Conservation (phyloP, 2,888 invertebrate species). For the Trilocha varians region DNA sequence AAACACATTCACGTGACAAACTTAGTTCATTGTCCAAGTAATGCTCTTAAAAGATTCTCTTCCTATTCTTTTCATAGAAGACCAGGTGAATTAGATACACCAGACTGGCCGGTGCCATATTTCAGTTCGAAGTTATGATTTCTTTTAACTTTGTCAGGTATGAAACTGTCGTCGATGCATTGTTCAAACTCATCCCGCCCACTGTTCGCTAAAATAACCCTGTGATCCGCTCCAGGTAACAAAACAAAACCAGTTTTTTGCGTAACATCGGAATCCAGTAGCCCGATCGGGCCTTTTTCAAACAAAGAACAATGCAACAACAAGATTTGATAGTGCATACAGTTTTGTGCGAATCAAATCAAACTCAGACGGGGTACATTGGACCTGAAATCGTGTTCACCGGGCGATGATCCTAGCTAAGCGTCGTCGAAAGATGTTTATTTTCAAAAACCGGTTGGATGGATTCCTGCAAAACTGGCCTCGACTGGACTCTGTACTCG, state of each 20-base stretch:
- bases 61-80: constrained; percentile 32
- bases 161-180: constrained; percentile 46
- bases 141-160: constrained; percentile 66
- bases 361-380: constrained; percentile 8
- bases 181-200: constrained; percentile 51
- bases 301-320: constrained; percentile 42
- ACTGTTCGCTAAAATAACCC: constrained; percentile 55
- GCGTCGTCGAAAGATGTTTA: constrained; percentile 17
- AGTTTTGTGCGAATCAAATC: constrained; percentile 15
- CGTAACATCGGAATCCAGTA: constrained; percentile 52
- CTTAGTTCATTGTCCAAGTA: constrained; percentile 35
- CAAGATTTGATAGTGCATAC: constrained; percentile 38
- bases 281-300: constrained; percentile 38
- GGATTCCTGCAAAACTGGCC: constrained; percentile 17
- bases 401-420: constrained; percentile 18
- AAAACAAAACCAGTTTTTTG: constrained; percentile 53
- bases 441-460: constrained; percentile 21
- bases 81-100: constrained; percentile 29
- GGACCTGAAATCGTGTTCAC: constrained; percentile 12
- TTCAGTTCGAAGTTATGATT: constrained; percentile 22
- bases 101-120: constrained; percentile 55
- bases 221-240: constrained; percentile 52
- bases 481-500: constrained; percentile 21
- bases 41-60: constrained; percentile 32
- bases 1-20: constrained; percentile 42